phyloP scores from a whole-genome alignment of 1,140 invertebrate species.

The Meloidogyne hapla region DNA sequence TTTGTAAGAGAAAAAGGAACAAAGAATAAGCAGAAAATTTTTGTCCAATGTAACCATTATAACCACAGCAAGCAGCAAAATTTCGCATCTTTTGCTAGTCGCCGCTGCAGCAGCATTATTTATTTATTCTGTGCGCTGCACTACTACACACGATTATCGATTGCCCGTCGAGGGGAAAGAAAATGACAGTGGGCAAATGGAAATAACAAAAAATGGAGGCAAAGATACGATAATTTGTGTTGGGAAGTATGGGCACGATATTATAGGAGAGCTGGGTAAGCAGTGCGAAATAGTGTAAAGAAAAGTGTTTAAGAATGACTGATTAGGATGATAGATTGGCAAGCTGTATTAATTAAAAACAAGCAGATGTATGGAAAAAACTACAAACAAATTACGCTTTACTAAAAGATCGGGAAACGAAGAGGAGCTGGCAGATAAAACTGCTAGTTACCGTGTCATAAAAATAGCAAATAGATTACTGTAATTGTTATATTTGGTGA shows the following conservation, averaged over 20 bases:
- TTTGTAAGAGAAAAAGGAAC: background rate
- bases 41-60: conserved; percentile 1
- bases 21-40: background rate
- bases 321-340: too few relatives aligned
- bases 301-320: too few relatives aligned
- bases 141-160: conserved; percentile 1
- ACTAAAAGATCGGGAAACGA: too few relatives aligned
- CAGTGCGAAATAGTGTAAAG: background rate
- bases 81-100: background rate
- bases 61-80: background rate
- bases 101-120: background rate
- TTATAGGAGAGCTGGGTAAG: background rate
- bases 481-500: background rate
- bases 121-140: conserved; percentile 1
- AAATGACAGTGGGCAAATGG: background rate
- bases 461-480: background rate
- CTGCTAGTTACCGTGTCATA: background rate
- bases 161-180: background rate
- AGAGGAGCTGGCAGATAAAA: too few relatives aligned
- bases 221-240: background rate
- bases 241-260: background rate
- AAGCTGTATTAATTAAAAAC: too few relatives aligned
- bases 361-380: too few relatives aligned
- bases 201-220: background rate
- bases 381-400: too few relatives aligned